Conservation (phyloP, 2,113 vertebrate species). For the Talpa occidentalis region DNA sequence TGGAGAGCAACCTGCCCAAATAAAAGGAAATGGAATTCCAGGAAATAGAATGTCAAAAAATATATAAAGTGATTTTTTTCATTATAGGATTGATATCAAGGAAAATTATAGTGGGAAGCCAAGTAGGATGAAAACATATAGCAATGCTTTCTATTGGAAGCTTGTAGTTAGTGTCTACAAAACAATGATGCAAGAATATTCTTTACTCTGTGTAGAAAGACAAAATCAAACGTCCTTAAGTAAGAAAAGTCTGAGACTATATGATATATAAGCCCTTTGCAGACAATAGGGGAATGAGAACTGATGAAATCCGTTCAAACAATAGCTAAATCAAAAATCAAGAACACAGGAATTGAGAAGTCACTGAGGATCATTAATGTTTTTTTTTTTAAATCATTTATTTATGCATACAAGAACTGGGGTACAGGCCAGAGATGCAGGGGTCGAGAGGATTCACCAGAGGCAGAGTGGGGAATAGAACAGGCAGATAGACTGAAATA, state of each 20-base stretch:
- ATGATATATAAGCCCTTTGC: not conserved
- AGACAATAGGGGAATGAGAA: not conserved
- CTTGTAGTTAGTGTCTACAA: not conserved
- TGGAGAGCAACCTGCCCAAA: not conserved
- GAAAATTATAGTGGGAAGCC: not conserved
- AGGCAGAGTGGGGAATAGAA: too few relatives aligned
- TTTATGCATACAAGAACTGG: too few relatives aligned
- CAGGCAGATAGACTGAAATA: too few relatives aligned
- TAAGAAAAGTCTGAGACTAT: not conserved
- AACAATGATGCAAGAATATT: not conserved
- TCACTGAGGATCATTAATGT: not conserved
- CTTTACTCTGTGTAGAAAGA: not conserved
- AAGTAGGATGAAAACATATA: not conserved
- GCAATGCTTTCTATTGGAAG: not conserved
- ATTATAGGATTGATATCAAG: not conserved
- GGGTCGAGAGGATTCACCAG: too few relatives aligned
- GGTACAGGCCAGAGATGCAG: too few relatives aligned
- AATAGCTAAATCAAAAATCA: not conserved
- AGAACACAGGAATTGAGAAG: not conserved
- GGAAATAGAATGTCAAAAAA: not conserved
- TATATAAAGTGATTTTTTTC: not conserved
- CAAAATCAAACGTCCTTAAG: not conserved
- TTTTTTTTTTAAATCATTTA: too few relatives aligned
- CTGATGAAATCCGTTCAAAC: not conserved
- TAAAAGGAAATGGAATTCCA: not conserved